Evolutionary conservation across 2,113 vertebrate species (phyloP).

Genomic region (Ariopsis seemanni): DNA sequence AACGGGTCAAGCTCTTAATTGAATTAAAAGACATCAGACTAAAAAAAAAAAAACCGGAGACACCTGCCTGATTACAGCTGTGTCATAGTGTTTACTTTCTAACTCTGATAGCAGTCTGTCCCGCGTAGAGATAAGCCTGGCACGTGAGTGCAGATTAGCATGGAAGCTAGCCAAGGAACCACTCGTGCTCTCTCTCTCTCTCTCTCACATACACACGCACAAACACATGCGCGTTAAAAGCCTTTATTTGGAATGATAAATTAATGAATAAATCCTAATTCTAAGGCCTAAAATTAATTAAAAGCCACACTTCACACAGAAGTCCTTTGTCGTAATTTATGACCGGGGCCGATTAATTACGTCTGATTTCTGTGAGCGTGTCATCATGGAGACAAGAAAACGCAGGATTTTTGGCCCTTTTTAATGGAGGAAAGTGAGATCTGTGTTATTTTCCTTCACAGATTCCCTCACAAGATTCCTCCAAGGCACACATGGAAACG

Average conservation of each 20-base stretch:
- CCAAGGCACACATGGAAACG: background rate
- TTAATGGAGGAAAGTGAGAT: background rate
- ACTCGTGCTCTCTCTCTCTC: conserved; percentile 42
- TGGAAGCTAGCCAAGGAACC: conserved; percentile 81
- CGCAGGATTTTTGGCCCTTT: background rate
- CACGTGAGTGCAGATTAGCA: conserved; percentile 85
- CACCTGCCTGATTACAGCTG: conserved; percentile 89
- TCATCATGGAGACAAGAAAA: background rate
- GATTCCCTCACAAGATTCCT: background rate
- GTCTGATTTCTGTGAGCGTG: conserved; percentile 30
- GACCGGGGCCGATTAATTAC: conserved; percentile 38
- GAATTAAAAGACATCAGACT: conserved; percentile 93
- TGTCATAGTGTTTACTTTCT: conserved; percentile 85
- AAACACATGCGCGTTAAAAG: conserved; percentile 41
- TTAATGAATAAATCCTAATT: conserved; percentile 55
- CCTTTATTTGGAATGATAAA: conserved; percentile 53
- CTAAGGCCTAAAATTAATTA: conserved; percentile 54
- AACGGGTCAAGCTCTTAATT: conserved; percentile 91
- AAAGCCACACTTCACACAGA: conserved; percentile 29
- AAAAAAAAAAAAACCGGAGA: conserved; percentile 67
- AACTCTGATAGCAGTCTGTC: conserved; percentile 86
- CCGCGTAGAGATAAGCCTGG: conserved; percentile 87
- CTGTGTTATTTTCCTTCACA: background rate
- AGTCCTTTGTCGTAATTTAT: conserved; percentile 49
- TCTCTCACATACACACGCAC: background rate